A percentile compares a stretch with the other conserved stretches of the same genome.
Evolutionary conservation across 64 coral and sea anemone species (phyloP).

Genomic region (Stichodactyla mertensii): DNA sequence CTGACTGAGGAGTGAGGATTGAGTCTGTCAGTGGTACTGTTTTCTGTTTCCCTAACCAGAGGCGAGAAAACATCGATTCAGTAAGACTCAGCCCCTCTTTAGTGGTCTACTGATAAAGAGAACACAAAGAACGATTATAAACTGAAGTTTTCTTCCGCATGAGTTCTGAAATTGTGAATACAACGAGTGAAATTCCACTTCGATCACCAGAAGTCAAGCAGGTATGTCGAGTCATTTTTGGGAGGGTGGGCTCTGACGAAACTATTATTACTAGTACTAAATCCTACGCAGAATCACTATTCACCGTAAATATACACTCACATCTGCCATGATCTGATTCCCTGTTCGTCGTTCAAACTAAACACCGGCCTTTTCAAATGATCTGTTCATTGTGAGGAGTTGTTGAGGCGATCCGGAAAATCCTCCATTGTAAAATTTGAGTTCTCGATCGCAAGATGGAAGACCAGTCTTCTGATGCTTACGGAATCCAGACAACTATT

Average conservation of each 20-base stretch:
- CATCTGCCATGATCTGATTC: neutral
- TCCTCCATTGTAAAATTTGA: slow-evolving; percentile 1
- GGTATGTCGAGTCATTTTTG: slow-evolving; percentile 16
- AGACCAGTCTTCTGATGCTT: neutral
- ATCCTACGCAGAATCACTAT: neutral
- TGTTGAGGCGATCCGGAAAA: neutral
- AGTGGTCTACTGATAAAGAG: neutral
- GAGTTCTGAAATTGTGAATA: slow-evolving; percentile 34
- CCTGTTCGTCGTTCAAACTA: neutral
- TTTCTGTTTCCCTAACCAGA: slow-evolving; percentile 27
- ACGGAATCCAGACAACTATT: neutral
- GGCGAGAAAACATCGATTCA: slow-evolving; percentile 17
- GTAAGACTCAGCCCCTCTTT: neutral
- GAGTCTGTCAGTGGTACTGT: slow-evolving; percentile 17
- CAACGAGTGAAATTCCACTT: slow-evolving; percentile 35
- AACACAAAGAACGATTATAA: slow-evolving; percentile 11
- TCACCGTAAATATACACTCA: slow-evolving; percentile 8
- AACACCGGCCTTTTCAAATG: neutral
- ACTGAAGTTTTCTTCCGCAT: slow-evolving; percentile 26
- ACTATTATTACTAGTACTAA: neutral
- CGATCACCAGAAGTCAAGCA: slow-evolving; percentile 28
- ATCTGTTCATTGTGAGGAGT: neutral
- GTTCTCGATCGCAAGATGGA: neutral
- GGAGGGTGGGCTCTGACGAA: slow-evolving; percentile 13
- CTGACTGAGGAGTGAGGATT: slow-evolving; percentile 6